Percentiles rank a stretch among this genome's conserved stretches.
phyloP scores from a whole-genome alignment of 2,888 invertebrate genomes.

The Spilosoma lubricipeda region DNA sequence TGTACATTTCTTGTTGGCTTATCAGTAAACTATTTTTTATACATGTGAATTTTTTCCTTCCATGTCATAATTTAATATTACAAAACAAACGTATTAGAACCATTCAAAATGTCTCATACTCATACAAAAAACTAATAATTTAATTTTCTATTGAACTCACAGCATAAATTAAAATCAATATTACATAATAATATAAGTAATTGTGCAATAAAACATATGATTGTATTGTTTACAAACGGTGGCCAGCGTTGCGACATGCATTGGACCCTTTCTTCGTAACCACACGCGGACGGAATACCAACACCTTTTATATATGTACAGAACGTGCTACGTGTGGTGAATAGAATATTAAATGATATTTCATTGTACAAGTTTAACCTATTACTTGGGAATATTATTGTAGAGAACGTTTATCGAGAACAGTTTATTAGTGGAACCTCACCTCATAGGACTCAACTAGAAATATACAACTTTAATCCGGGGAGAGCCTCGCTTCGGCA shows the following conservation, averaged over 20 bases:
- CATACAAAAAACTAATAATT: background rate
- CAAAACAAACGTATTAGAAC: background rate
- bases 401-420: background rate
- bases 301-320: conserved; percentile 30
- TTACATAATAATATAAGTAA: conserved; percentile 39
- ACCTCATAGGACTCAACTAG: background rate
- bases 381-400: background rate
- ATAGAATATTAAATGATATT: conserved; percentile 36
- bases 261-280: conserved; percentile 55
- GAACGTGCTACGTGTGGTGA: conserved; percentile 18
- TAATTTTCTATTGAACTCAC: background rate
- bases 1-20: too few species aligned
- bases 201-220: conserved; percentile 40
- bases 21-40: too few species aligned
- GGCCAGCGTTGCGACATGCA: conserved; percentile 43
- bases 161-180: background rate
- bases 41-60: background rate
- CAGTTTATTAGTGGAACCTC: background rate
- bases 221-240: conserved; percentile 39
- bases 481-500: too few species aligned
- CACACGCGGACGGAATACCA: conserved; percentile 53
- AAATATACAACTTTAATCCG: too few species aligned
- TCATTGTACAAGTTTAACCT: conserved; percentile 25
- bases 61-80: background rate
- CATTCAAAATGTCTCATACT: background rate